Evolutionary conservation across 1,140 invertebrate species (phyloP).

Genomic region (Brachionus asplanchnoidis): DNA sequence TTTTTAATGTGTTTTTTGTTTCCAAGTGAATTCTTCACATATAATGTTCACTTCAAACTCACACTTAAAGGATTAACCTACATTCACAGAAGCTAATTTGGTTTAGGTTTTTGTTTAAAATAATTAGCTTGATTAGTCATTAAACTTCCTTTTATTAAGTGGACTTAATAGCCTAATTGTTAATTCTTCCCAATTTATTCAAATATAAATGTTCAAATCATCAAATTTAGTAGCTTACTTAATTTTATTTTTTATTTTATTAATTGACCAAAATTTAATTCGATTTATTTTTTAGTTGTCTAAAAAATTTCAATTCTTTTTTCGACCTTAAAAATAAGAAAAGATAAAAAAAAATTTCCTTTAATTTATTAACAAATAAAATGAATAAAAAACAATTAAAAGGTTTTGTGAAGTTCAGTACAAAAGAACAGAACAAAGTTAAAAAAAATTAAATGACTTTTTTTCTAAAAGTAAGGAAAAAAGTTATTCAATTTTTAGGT

Average conservation of each 20-base stretch:
- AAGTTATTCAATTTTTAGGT: too few relatives aligned
- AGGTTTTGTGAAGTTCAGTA: too few relatives aligned
- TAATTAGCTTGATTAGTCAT: not conserved
- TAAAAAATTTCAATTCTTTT: too few relatives aligned
- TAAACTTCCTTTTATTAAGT: not conserved
- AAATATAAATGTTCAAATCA: not conserved
- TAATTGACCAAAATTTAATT: not conserved
- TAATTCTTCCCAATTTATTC: not conserved
- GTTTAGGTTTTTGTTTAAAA: not conserved
- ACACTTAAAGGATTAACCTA: not conserved
- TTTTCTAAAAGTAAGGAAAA: too few relatives aligned
- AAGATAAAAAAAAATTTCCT: too few relatives aligned
- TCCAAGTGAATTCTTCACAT: not conserved
- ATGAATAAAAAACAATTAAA: too few relatives aligned
- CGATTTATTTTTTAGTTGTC: too few relatives aligned
- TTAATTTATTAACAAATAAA: too few relatives aligned
- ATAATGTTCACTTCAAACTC: not conserved
- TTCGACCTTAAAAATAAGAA: too few relatives aligned
- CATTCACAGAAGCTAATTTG: not conserved
- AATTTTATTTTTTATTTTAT: not conserved
- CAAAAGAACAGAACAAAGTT: too few relatives aligned
- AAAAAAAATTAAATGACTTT: too few relatives aligned
- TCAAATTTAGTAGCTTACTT: not conserved
- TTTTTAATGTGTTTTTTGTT: not conserved
- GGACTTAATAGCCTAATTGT: not conserved